Percentiles rank a stretch among this genome's conserved stretches.
Conservation (phyloP, 1,140 invertebrate species). For the Ceratina australensis region DNA sequence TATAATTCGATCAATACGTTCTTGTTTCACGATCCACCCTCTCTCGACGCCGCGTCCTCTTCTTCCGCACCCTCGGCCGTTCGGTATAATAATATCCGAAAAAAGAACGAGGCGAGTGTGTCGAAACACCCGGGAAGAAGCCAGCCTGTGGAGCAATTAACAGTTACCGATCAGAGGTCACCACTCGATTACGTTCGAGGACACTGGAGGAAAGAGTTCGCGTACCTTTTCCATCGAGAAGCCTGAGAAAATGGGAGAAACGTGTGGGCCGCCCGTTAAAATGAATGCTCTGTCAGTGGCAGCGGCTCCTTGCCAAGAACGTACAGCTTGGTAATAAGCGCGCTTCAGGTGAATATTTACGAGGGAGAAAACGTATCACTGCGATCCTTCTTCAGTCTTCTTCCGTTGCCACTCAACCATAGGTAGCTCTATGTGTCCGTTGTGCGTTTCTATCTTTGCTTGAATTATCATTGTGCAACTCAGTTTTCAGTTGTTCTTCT, state of each 20-base stretch:
- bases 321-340: conserved; percentile 72
- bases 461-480: too few species aligned
- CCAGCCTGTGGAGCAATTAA: conserved; percentile 62
- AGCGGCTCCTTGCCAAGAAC: conserved; percentile 77
- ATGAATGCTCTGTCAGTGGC: conserved; percentile 77
- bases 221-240: conserved; percentile 40
- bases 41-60: conserved; percentile 5
- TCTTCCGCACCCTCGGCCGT: not conserved
- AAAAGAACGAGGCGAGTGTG: conserved; percentile 5
- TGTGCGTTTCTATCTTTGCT: not conserved
- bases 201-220: conserved; percentile 19
- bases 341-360: conserved; percentile 75
- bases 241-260: conserved; percentile 56
- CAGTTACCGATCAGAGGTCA: conserved; percentile 66
- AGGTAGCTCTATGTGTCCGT: not conserved
- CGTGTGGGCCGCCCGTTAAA: conserved; percentile 66
- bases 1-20: conserved; percentile 49
- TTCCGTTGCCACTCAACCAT: conserved; percentile 12
- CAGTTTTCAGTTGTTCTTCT: not conserved
- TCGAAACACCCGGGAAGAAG: conserved; percentile 50
- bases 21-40: conserved; percentile 30
- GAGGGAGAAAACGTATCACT: conserved; percentile 71
- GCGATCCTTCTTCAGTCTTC: conserved; percentile 15
- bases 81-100: conserved; percentile 20
- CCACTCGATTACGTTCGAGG: conserved; percentile 53